A percentile compares a stretch with the other conserved stretches of the same genome.
phyloP scores from a whole-genome alignment of 2,797 vertebrate species.

The Mionectes olivaceus region DNA sequence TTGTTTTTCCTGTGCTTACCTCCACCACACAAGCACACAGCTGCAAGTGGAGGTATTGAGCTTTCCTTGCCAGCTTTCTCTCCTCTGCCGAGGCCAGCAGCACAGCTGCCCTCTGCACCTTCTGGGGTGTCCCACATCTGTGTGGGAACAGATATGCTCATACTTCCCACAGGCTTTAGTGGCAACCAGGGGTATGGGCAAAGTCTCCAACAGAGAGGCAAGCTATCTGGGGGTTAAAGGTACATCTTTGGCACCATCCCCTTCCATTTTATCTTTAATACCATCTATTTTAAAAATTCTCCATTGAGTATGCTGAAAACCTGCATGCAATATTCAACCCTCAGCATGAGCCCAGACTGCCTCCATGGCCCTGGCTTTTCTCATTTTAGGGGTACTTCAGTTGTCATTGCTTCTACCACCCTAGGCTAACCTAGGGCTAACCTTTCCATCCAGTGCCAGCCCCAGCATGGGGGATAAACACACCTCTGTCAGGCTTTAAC shows the following conservation, averaged over 20 bases:
- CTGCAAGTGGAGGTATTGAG: background rate
- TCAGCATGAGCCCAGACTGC: background rate
- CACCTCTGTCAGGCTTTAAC: background rate
- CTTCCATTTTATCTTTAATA: background rate
- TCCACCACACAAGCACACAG: background rate
- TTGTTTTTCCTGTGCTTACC: background rate
- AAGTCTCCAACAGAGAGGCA: background rate
- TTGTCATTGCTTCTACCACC: background rate
- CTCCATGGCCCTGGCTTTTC: background rate
- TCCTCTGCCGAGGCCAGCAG: background rate
- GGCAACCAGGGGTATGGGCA: background rate
- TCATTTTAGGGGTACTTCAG: background rate
- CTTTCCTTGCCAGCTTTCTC: background rate
- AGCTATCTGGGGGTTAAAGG: background rate
- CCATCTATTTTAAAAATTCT: background rate
- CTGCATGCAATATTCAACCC: background rate
- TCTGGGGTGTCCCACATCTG: background rate
- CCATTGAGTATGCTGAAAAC: fast-evolving
- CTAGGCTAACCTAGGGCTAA: background rate
- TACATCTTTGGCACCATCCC: background rate
- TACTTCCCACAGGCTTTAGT: background rate
- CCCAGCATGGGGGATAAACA: background rate
- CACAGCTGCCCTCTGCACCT: fast-evolving
- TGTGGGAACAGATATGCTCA: fast-evolving
- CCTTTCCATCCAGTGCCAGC: background rate